Evolutionary conservation across 2,113 vertebrate genomes (phyloP).

Genomic region (Dunckerocampus dactyliophorus): DNA sequence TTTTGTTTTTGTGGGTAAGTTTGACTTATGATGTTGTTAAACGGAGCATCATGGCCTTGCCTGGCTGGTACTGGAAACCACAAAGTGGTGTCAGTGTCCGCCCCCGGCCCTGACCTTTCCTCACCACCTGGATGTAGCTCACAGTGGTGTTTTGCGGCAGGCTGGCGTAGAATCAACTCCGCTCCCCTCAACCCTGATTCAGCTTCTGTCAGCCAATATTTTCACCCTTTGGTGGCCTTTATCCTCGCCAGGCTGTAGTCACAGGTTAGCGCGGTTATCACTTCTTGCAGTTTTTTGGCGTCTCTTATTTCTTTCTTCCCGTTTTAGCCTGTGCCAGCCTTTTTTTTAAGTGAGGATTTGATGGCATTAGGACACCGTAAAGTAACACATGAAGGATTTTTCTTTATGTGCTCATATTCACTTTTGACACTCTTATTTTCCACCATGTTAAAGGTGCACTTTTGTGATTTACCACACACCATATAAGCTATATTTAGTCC

Average conservation of each 20-base stretch:
- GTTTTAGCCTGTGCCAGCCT: background rate
- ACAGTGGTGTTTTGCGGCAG: conserved; percentile 14
- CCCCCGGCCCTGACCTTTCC: conserved; percentile 28
- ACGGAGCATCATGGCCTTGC: background rate
- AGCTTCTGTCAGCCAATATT: conserved; percentile 32
- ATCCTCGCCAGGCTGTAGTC: conserved; percentile 28
- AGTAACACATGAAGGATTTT: background rate
- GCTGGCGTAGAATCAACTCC: conserved; percentile 17
- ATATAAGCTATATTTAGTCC: conserved; percentile 7
- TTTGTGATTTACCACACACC: background rate
- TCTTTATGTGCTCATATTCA: background rate
- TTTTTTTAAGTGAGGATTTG: background rate
- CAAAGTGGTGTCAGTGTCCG: conserved; percentile 4
- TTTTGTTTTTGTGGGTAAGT: background rate
- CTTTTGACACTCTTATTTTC: background rate
- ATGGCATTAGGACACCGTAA: background rate
- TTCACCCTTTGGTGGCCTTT: conserved; percentile 20
- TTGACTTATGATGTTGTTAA: background rate
- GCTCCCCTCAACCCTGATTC: conserved; percentile 1
- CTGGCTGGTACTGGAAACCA: conserved; percentile 13
- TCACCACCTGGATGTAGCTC: conserved; percentile 18
- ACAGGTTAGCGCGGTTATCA: conserved; percentile 26
- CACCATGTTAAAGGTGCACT: background rate
- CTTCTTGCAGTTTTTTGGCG: conserved; percentile 18
- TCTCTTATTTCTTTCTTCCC: conserved; percentile 8